A percentile compares a stretch with the other conserved stretches of the same genome.
Conservation (phyloP, 2,888 invertebrate species). For the Isotomurus palustris region DNA sequence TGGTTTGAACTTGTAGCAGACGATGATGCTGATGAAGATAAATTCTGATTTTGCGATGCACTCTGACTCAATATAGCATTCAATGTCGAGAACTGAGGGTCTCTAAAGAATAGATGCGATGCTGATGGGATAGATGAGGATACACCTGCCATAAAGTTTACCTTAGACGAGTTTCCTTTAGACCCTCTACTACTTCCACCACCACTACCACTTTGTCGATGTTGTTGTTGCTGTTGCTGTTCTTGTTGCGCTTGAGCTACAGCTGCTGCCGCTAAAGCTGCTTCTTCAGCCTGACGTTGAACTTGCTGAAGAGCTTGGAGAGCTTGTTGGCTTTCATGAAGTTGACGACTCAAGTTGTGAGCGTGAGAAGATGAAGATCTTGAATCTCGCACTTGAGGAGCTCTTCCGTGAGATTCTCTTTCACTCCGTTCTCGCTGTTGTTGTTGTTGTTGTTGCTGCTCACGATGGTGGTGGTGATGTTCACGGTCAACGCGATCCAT, state of each 20-base stretch:
- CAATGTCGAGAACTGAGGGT: slow-evolving; percentile 36
- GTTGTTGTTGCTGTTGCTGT: slow-evolving; percentile 43
- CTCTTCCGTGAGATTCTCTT: slow-evolving; percentile 46
- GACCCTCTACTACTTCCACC: slow-evolving; percentile 36
- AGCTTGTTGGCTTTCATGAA: slow-evolving; percentile 40
- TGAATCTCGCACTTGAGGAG: slow-evolving; percentile 45
- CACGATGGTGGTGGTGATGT: too few relatives aligned
- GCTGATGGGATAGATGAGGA: slow-evolving; percentile 38
- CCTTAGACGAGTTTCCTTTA: slow-evolving; percentile 41
- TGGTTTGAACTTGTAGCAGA: slow-evolving; percentile 35
- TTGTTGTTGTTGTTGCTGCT: slow-evolving; percentile 13
- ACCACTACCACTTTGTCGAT: slow-evolving; percentile 46
- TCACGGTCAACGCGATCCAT: slow-evolving; percentile 19
- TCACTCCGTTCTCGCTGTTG: slow-evolving; percentile 21
- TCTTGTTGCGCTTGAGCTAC: slow-evolving; percentile 45
- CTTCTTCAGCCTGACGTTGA: slow-evolving; percentile 45
- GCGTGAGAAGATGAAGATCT: slow-evolving; percentile 40
- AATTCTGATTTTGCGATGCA: slow-evolving; percentile 38
- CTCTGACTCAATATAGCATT: slow-evolving; percentile 38
- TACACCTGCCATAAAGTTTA: slow-evolving; percentile 38
- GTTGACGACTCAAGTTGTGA: slow-evolving; percentile 41
- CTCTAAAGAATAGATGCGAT: slow-evolving; percentile 43
- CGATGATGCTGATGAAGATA: slow-evolving; percentile 10
- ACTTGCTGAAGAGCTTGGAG: slow-evolving; percentile 49
- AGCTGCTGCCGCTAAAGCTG: slow-evolving; percentile 47